phyloP scores from a whole-genome alignment of 2,113 vertebrate genomes.

The Cettia cetti region DNA sequence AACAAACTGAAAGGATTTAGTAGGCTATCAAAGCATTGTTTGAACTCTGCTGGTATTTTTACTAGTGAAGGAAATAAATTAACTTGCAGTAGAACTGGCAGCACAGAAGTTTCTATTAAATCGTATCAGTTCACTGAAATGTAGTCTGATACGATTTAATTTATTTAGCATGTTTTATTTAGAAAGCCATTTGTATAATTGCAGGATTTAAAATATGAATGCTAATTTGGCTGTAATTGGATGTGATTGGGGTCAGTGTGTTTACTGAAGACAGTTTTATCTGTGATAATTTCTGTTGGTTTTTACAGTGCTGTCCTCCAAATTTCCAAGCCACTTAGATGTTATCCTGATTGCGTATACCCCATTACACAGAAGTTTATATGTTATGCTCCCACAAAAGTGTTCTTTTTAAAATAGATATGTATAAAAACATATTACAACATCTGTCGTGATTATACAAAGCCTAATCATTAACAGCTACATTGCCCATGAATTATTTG shows the following conservation, averaged over 20 bases:
- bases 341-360: neutral
- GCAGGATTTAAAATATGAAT: neutral
- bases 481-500: neutral
- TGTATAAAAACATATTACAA: neutral
- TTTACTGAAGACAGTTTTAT: neutral
- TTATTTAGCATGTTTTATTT: neutral
- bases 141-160: neutral
- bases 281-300: neutral
- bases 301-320: rapidly evolving
- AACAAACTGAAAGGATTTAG: neutral
- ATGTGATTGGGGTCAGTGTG: neutral
- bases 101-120: neutral
- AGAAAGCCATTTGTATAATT: neutral
- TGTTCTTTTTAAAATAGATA: neutral
- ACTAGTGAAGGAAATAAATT: neutral
- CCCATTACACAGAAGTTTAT: neutral
- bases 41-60: neutral
- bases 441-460: neutral
- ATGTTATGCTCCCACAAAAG: neutral
- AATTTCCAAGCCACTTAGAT: neutral
- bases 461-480: neutral
- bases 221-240: neutral
- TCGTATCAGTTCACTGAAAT: neutral
- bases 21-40: neutral
- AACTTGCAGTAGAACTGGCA: neutral